Evolutionary conservation across 2,797 vertebrate species (phyloP).

Genomic region (Myotis pilosus): DNA sequence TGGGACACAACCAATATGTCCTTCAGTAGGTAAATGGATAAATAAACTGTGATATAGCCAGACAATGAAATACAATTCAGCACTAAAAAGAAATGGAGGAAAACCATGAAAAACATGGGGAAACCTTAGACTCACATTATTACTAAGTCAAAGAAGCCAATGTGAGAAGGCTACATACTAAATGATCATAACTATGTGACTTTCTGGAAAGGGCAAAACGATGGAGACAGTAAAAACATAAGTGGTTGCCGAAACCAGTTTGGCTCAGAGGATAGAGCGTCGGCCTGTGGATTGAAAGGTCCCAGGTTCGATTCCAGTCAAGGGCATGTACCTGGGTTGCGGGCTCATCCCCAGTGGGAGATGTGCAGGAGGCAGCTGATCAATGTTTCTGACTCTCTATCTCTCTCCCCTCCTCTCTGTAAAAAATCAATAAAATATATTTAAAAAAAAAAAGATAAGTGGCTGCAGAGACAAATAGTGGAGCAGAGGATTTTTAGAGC

Average conservation of each 20-base stretch:
- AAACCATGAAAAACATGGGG: not conserved
- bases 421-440: too few relatives aligned
- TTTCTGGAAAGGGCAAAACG: not conserved
- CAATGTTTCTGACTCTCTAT: too few relatives aligned
- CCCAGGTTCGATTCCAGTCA: too few relatives aligned
- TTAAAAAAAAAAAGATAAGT: too few relatives aligned
- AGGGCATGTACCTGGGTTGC: too few relatives aligned
- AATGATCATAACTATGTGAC: not conserved
- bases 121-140: not conserved
- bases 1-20: not conserved
- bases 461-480: not conserved
- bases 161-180: not conserved
- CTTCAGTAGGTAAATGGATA: not conserved
- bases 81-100: not conserved
- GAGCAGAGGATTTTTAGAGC: not conserved
- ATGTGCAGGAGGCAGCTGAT: too few relatives aligned
- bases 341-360: too few relatives aligned
- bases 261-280: too few relatives aligned
- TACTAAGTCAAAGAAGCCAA: not conserved
- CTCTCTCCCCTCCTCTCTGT: too few relatives aligned
- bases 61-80: not conserved
- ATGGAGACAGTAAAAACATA: not conserved
- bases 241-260: too few relatives aligned
- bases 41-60: not conserved
- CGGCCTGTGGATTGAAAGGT: too few relatives aligned